Base-by-base conservation (phyloP, 2,113 vertebrate species). In the Lontra canadensis region DNA sequence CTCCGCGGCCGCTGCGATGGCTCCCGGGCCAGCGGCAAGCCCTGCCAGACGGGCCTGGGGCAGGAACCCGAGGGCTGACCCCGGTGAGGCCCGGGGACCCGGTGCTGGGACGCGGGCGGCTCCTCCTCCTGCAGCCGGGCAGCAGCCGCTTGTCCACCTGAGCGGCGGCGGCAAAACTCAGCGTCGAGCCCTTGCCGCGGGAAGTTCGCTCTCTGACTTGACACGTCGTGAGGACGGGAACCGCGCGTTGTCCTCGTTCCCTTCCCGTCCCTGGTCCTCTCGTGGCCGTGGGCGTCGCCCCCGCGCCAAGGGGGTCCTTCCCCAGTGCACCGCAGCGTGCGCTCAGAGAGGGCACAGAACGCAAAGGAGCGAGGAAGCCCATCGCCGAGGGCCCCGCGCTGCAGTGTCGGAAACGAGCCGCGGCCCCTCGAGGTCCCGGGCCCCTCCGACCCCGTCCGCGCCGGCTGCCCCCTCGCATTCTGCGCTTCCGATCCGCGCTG, bases 351-450 rank as follows among this genome's bases (percentile, higher is more conserved):
- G 13, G n/a, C 26, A 42, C 15, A 18, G 0, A 61, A 12, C 1
- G 2, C 47, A 52, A 34, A 26, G 29, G 29, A 34, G 17, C 26
- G 8, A 6, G 23, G 26, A 61, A 92, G 73, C 12, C 0, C 18
- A 65, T 23, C 17, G 20, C 25, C 7, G 26, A 17, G 10, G n/a
- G 44, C 21, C 10, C 44, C 34, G 14, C 4, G 44, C 3, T 14
- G 3, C 11, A 36, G 7, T 10, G n/a, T 14, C 11, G 44, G 84
- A 39, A 49, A 1, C n/a, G 67, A 61, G 34, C 1, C 9, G 4
- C 2, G 1, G 0, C 0, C 12, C 3, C 21, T 5, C 3, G 7
- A 4, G 65, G 1, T 3, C 34, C 78, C 3, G 0, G 6, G 25
- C 3, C 21, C 11, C 44, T 23, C 6, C 0, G 12, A 7, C 1